These are phyloP conservation scores for Ferrisia virgata DNA, from an alignment of 2,888 invertebrate genomes.

Conservation along the genomic window DNA sequence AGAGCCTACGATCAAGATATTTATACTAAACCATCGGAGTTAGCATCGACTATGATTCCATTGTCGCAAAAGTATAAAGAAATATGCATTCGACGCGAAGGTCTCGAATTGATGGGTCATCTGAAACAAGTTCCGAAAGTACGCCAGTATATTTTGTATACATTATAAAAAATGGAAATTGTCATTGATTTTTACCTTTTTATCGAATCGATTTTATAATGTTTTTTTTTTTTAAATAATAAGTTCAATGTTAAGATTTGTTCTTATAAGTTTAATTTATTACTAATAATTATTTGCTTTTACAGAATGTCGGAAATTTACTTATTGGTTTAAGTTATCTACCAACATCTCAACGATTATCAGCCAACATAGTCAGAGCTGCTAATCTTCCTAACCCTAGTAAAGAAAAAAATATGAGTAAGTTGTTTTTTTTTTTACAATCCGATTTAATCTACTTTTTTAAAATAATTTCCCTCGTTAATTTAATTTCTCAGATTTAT, in stretches of 20 bases:
- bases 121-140: conserved; percentile 36
- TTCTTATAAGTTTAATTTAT: too few relatives aligned
- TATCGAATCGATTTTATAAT: too few relatives aligned
- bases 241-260: too few relatives aligned
- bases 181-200: too few relatives aligned
- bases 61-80: conserved; percentile 38
- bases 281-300: background rate
- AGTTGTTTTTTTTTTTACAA: background rate
- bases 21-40: conserved; percentile 41
- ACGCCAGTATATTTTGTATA: background rate
- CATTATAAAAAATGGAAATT: too few relatives aligned
- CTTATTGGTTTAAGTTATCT: conserved; percentile 43
- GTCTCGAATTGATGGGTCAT: conserved; percentile 11
- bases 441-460: background rate
- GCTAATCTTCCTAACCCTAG: conserved; percentile 15
- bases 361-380: conserved; percentile 36
- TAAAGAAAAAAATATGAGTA: conserved; percentile 24
- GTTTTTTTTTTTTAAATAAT: too few relatives aligned
- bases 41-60: conserved; percentile 27
- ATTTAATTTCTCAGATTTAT: conserved; percentile 7
- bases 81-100: background rate
- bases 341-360: conserved; percentile 40
- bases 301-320: conserved; percentile 38
- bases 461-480: background rate
- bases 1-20: conserved; percentile 39